Conservation (phyloP, 2,888 invertebrate genomes). For the Lasius platythorax region DNA sequence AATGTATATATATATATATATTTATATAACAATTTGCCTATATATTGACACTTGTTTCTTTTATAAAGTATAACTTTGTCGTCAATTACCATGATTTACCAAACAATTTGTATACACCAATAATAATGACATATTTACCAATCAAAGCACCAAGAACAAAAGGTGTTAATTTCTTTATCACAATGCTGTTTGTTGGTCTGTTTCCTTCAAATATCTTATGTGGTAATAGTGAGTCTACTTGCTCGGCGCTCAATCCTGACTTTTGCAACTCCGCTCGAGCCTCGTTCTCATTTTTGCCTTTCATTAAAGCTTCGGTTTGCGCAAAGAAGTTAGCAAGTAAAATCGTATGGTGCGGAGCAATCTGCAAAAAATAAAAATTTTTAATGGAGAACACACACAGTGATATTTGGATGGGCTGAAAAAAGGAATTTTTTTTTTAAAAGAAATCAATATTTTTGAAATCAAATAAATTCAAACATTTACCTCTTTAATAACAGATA, state of each 20-base stretch:
- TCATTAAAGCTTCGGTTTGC: conserved; percentile 99
- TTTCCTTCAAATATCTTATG: conserved; percentile 99
- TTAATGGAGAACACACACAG: neutral
- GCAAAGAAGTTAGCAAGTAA: conserved; percentile 98
- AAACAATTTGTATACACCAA: neutral
- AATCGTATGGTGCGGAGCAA: conserved; percentile 96
- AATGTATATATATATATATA: neutral
- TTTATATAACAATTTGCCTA: neutral
- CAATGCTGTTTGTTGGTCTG: conserved; percentile 98
- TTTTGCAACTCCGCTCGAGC: conserved; percentile 93
- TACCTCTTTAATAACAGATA: neutral
- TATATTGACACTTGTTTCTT: neutral
- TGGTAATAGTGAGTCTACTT: conserved; percentile 93
- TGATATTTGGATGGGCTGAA: neutral
- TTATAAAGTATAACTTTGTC: neutral
- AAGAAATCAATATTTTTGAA: neutral
- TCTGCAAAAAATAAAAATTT: conserved; percentile 69
- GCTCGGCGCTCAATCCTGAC: conserved; percentile 91
- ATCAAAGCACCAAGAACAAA: conserved; percentile 97
- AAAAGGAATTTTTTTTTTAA: neutral
- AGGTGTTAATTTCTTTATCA: conserved; percentile 96
- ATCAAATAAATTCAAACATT: neutral
- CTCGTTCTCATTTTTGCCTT: conserved; percentile 89
- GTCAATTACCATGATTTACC: neutral
- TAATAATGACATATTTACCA: conserved; percentile 88